These are phyloP conservation scores for Aldabrachelys gigantea DNA, from an alignment of 2,113 vertebrate species.

Conservation along the genomic window DNA sequence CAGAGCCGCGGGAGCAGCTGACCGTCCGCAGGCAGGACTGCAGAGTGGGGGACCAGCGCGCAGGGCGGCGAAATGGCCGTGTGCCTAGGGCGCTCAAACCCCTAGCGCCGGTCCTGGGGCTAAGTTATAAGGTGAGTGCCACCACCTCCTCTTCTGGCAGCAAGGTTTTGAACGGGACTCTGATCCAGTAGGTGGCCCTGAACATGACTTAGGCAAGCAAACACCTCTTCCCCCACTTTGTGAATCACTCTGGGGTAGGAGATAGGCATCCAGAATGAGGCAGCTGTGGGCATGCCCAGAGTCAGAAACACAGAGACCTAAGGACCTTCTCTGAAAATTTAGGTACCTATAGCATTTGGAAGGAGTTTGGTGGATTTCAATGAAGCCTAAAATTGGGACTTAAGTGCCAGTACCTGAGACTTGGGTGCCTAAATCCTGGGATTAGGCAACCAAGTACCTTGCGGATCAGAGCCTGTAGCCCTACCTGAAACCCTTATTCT, in stretches of 20 bases:
- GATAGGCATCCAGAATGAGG: not conserved
- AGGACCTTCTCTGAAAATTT: not conserved
- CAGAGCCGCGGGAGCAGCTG: too few relatives aligned
- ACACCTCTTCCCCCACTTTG: not conserved
- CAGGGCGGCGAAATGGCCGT: too few relatives aligned
- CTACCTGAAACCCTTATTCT: not conserved
- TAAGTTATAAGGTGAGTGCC: not conserved
- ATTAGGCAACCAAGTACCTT: not conserved
- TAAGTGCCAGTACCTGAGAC: too few relatives aligned
- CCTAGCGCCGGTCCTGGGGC: too few relatives aligned
- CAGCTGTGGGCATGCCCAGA: not conserved
- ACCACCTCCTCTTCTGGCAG: not conserved
- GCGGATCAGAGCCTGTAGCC: not conserved
- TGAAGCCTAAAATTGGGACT: not conserved
- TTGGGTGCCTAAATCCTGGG: not conserved
- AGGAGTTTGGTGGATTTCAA: not conserved
- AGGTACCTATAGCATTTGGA: not conserved
- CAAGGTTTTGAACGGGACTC: not conserved
- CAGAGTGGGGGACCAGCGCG: too few relatives aligned
- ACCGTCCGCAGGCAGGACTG: too few relatives aligned
- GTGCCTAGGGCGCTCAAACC: too few relatives aligned
- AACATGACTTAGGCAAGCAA: not conserved
- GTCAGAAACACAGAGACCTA: not conserved
- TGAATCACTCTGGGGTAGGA: not conserved
- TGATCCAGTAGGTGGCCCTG: not conserved